Percentiles rank a stretch among this genome's conserved stretches.
These are phyloP conservation scores for Sterrhoptilus dennistouni DNA, from an alignment of 2,113 vertebrate species.

Conservation along the genomic window DNA sequence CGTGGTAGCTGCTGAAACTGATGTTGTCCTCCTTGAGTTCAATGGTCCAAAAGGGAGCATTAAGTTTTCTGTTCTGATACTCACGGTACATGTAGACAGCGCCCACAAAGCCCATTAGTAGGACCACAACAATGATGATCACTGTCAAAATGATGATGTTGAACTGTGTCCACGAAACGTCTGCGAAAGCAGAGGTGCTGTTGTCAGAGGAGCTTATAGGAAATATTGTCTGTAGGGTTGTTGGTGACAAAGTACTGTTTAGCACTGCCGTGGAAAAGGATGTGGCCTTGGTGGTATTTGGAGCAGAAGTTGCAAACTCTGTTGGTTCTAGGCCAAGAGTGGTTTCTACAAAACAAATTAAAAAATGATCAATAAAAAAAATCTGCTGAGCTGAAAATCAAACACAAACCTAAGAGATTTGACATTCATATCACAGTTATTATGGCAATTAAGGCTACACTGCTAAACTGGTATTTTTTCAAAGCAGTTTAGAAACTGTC, in stretches of 20 bases:
- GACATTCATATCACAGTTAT: neutral
- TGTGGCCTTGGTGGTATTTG: conserved; percentile 63
- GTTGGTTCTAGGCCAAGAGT: conserved; percentile 57
- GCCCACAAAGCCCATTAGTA: conserved; percentile 93
- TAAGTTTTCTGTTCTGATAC: conserved; percentile 96
- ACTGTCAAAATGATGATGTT: conserved; percentile 95
- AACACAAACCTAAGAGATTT: neutral
- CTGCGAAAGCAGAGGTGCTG: conserved; percentile 83
- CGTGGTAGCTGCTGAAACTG: conserved; percentile 98
- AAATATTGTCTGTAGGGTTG: conserved; percentile 78
- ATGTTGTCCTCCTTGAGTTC: conserved; percentile 99
- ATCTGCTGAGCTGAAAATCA: neutral
- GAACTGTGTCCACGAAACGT: conserved; percentile 97
- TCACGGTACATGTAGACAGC: conserved; percentile 95
- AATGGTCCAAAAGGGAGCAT: conserved; percentile 99
- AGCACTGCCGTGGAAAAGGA: conserved; percentile 61
- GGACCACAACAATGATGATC: conserved; percentile 91
- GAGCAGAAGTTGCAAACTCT: conserved; percentile 68
- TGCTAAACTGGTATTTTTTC: neutral
- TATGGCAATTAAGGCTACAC: neutral
- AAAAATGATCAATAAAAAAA: conserved; percentile 37
- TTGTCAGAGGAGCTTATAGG: conserved; percentile 84
- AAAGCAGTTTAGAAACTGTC: neutral
- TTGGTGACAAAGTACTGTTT: conserved; percentile 69
- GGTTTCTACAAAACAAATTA: conserved; percentile 72